Evolutionary conservation across 1,140 invertebrate genomes (phyloP).

Genomic region (Lepidotrigona ventralis): DNA sequence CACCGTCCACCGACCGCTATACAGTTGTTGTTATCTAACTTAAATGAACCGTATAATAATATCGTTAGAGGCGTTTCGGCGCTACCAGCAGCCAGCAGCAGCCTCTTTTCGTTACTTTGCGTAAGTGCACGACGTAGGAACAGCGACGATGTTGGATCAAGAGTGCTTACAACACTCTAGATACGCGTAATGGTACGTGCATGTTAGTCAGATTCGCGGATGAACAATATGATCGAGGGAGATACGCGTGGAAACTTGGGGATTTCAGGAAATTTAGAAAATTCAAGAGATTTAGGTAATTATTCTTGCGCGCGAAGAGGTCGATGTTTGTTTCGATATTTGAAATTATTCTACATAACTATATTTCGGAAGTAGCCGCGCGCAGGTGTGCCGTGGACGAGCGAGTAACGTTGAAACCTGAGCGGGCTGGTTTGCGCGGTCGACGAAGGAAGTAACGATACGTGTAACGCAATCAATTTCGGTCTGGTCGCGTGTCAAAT

Average conservation of each 20-base stretch:
- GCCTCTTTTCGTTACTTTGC: slow-evolving; percentile 33
- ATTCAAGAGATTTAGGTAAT: too few relatives aligned
- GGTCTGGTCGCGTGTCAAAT: neutral
- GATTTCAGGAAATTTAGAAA: too few relatives aligned
- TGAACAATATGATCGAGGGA: neutral
- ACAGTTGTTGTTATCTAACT: slow-evolving; percentile 78
- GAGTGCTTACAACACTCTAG: neutral
- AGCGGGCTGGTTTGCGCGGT: neutral
- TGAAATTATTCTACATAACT: too few relatives aligned
- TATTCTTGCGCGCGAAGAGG: too few relatives aligned
- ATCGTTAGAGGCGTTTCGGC: slow-evolving; percentile 75
- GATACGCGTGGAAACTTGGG: too few relatives aligned
- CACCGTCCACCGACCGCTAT: slow-evolving; percentile 54
- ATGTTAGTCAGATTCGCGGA: neutral
- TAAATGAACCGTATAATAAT: slow-evolving; percentile 79
- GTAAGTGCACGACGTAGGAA: neutral
- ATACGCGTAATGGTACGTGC: neutral
- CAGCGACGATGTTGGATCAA: neutral
- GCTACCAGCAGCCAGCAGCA: slow-evolving; percentile 45
- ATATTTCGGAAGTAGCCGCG: too few relatives aligned
- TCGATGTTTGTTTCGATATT: too few relatives aligned
- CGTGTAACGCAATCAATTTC: slow-evolving; percentile 30
- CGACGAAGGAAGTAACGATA: slow-evolving; percentile 23
- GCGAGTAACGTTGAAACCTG: neutral
- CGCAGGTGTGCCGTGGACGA: neutral